phyloP scores from a whole-genome alignment of 1,140 invertebrate genomes.

The Acromyrmex echinatior region DNA sequence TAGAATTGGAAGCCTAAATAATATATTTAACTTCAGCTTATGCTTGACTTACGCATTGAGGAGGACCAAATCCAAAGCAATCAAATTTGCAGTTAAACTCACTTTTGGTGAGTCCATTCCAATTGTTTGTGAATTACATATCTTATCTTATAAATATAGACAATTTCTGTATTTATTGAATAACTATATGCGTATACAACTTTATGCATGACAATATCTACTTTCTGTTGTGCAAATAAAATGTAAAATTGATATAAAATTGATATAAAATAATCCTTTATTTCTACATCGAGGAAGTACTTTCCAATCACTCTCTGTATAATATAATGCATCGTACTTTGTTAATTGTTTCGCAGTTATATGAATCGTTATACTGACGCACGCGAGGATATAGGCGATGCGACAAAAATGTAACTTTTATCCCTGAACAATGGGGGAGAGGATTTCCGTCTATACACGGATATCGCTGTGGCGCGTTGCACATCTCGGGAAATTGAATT shows the following conservation, averaged over 20 bases:
- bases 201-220: neutral
- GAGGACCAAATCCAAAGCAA: no score
- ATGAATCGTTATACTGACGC: neutral
- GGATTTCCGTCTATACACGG: constrained; percentile 57
- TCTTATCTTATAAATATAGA: no score
- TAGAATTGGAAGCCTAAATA: no score
- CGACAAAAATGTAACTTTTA: constrained; percentile 49
- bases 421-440: constrained; percentile 41
- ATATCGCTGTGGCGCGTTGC: constrained; percentile 28
- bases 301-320: neutral
- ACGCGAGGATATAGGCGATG: neutral
- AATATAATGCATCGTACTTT: neutral
- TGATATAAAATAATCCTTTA: neutral
- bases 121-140: no score
- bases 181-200: neutral
- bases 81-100: no score
- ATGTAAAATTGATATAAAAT: constrained; percentile 8
- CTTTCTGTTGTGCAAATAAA: neutral
- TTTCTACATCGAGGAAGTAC: neutral
- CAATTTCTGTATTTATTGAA: neutral
- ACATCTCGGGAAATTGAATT: constrained; percentile 54
- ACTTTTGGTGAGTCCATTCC: no score
- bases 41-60: no score
- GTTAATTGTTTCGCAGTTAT: constrained; percentile 4
- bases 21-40: no score